Percentiles rank a stretch among this genome's conserved stretches.
Conservation (phyloP, 2,888 invertebrate genomes). For the Opisthograptis luteolata region DNA sequence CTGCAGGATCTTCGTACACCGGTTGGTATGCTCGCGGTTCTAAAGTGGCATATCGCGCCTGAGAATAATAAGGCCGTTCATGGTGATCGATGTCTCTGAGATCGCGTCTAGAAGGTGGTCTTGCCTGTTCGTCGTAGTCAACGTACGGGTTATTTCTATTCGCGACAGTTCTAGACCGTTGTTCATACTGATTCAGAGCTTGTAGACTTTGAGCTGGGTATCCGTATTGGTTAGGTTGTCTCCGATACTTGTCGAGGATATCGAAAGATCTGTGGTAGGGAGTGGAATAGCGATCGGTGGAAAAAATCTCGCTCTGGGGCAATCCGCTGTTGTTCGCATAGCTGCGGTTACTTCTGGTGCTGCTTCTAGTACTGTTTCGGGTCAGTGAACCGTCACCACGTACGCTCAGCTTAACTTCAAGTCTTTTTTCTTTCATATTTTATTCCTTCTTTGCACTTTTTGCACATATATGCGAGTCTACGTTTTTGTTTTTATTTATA, state of each 20-base stretch:
- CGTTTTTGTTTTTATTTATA: constrained; percentile 2
- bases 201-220: constrained; percentile 77
- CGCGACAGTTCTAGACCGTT: constrained; percentile 47
- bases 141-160: constrained; percentile 61
- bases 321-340: constrained; percentile 62
- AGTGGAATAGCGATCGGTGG: constrained; percentile 68
- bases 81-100: constrained; percentile 29
- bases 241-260: constrained; percentile 68
- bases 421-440: constrained; percentile 78
- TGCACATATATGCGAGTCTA: background rate
- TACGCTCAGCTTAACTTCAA: constrained; percentile 77
- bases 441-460: constrained; percentile 12
- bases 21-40: constrained; percentile 52
- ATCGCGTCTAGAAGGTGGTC: constrained; percentile 40
- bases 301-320: constrained; percentile 75
- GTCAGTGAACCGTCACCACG: constrained; percentile 76
- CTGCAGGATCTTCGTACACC: constrained; percentile 56
- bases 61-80: constrained; percentile 27
- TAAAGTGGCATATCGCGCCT: constrained; percentile 22
- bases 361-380: constrained; percentile 70
- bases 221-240: constrained; percentile 63
- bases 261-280: constrained; percentile 73
- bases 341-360: constrained; percentile 71
- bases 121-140: constrained; percentile 56
- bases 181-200: constrained; percentile 66